Base-by-base conservation (phyloP, 2,797 vertebrate species). In the Pelochelys cantorii region DNA sequence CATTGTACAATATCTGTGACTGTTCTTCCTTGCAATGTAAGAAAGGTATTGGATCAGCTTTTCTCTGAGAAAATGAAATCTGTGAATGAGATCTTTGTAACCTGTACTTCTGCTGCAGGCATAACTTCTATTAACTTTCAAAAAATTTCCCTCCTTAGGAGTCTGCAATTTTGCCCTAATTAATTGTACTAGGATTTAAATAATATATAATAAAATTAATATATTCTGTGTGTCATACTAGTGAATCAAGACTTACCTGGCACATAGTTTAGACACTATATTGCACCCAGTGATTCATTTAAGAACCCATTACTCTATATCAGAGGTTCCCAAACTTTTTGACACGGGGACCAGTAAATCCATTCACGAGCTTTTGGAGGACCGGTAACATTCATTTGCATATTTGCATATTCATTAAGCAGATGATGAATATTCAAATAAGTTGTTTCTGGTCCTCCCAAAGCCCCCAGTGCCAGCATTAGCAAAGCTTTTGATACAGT, bases 231-330 rank as follows among this genome's bases (percentile, higher is more conserved):
- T 91, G 81, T 95, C 86, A 83, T 18, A 18, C 54, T 93, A 42
- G 11, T 93, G 90, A 90, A 81, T 96, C 94, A 95, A 96, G 96
- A 94, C 97, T 88, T 96, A 88, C 83, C 81, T 84, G 71, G 85
- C 78, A 97, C 86, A 90, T 71, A 95, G 85, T 96, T 97, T 95
- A 94, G 93, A 95, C 96, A 95, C 92, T 84, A 87, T 83, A 90
- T 91, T 79, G 94, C 81, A 95, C 93, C 71, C 83, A 89, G 54
- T 94, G 92, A 94, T 94, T 96, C 90, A 95, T 92, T 93, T 93
- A 97, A 95, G 94, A 88, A 89, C 57, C 80, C 91, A 89, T 95
- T 95, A 93, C 54, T 95, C 80, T 90, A 86, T 96, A 93, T 84
- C n/a, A n/a, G n/a, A n/a, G n/a, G n/a, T n/a, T n/a, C n/a, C n/a